A percentile compares a stretch with the other conserved stretches of the same genome.
Conservation (phyloP, 2,113 vertebrate genomes). For the Otis tarda region DNA sequence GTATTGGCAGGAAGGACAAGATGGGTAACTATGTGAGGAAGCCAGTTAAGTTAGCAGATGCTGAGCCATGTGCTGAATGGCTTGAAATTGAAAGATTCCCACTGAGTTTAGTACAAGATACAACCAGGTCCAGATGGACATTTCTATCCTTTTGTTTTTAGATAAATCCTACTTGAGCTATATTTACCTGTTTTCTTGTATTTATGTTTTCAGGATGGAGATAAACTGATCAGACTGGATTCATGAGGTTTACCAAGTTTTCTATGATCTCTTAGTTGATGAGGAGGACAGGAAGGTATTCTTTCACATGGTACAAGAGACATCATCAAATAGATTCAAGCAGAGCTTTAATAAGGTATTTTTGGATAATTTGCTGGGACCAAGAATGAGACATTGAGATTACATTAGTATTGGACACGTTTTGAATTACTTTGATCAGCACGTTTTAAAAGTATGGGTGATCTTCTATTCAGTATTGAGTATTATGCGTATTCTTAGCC, state of each 20-base stretch:
- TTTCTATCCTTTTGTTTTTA: neutral
- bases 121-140: neutral
- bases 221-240: slow-evolving; percentile 93
- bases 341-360: slow-evolving; percentile 85
- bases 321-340: slow-evolving; percentile 83
- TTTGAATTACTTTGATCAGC: neutral
- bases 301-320: slow-evolving; percentile 85
- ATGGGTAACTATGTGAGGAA: neutral
- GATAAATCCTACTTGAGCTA: neutral
- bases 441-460: neutral
- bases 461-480: neutral
- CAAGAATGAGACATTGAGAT: neutral
- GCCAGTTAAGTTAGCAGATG: neutral
- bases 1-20: neutral
- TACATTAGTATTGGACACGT: neutral
- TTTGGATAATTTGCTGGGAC: neutral
- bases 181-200: neutral
- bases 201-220: slow-evolving; percentile 79
- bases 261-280: slow-evolving; percentile 90
- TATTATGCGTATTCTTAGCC: neutral
- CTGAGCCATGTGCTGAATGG: slow-evolving; percentile 5
- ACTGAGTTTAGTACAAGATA: neutral
- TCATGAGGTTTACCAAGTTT: slow-evolving; percentile 93
- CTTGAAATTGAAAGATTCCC: neutral
- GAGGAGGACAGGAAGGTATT: slow-evolving; percentile 82